A percentile compares a stretch with the other conserved stretches of the same genome.
Evolutionary conservation across 2,113 vertebrate genomes (phyloP).

Genomic region (Hipposideros armiger): DNA sequence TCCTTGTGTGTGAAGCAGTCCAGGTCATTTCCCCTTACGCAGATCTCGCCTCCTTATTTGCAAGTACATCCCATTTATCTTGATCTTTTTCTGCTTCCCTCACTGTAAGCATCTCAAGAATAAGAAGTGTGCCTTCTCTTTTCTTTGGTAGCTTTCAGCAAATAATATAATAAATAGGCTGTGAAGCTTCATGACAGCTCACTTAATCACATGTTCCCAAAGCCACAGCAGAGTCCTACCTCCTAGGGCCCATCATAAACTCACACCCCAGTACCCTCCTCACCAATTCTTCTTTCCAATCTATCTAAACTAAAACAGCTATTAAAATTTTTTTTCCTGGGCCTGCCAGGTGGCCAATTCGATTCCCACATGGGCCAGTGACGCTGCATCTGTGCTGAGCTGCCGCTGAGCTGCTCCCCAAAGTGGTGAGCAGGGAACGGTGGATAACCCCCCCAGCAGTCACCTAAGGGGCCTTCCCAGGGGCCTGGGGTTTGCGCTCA

Average conservation of each 20-base stretch:
- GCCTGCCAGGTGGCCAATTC: too few species aligned
- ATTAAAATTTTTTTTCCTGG: background rate
- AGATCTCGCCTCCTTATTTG: background rate
- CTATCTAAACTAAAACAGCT: conserved; percentile 18
- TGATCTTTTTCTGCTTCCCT: background rate
- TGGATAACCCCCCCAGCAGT: background rate
- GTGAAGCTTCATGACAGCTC: background rate
- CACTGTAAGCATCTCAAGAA: background rate
- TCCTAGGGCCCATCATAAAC: background rate
- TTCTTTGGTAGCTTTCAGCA: background rate
- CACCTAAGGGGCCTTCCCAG: background rate
- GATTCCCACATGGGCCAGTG: too few species aligned
- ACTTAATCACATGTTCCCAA: background rate
- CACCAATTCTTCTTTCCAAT: background rate
- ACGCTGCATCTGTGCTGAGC: too few species aligned
- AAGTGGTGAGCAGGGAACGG: too few species aligned
- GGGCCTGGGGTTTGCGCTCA: background rate
- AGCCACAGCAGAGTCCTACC: background rate
- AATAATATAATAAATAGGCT: conserved; percentile 38
- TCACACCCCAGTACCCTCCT: background rate
- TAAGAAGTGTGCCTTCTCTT: background rate
- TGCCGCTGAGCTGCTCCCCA: too few species aligned
- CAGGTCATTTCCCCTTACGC: background rate
- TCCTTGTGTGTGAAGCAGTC: background rate
- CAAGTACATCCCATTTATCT: background rate